Percentiles rank a stretch among this genome's conserved stretches.
These are phyloP conservation scores for Drosophila arizonae DNA, from an alignment of 1,140 invertebrate genomes.

Conservation along the genomic window DNA sequence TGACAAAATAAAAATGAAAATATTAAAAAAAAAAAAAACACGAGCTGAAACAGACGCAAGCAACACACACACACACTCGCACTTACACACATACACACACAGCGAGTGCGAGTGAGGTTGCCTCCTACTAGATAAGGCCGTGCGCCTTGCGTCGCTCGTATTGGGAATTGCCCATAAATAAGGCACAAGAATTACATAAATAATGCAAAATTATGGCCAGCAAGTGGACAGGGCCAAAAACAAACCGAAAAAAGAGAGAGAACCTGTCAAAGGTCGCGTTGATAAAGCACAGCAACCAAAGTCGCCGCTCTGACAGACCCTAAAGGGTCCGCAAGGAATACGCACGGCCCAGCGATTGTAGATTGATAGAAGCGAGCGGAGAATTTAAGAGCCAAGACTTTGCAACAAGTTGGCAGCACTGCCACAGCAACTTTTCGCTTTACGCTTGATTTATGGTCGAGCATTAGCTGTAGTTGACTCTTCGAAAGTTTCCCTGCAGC, in stretches of 20 bases:
- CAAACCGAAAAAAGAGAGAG: no score
- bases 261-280: slow-evolving; percentile 11
- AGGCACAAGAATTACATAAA: slow-evolving; percentile 67
- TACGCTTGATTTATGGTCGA: no score
- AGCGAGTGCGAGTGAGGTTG: neutral
- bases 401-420: slow-evolving; percentile 13
- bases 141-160: slow-evolving; percentile 13
- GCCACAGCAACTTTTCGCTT: neutral
- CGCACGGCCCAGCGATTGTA: neutral
- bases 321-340: neutral
- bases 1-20: slow-evolving; percentile 33
- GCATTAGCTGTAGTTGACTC: no score
- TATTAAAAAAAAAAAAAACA: slow-evolving; percentile 53
- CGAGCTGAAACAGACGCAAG: slow-evolving; percentile 6
- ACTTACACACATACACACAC: no score
- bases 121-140: slow-evolving; percentile 34
- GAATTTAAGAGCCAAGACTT: neutral
- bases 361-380: neutral
- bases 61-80: slow-evolving; percentile 18
- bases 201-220: slow-evolving; percentile 65
- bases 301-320: neutral
- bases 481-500: neutral
- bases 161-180: slow-evolving; percentile 62
- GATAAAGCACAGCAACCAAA: slow-evolving; percentile 8
- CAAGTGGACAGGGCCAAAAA: slow-evolving; percentile 46